Evolutionary conservation across 2,113 vertebrate genomes (phyloP), one percentile per base, ranked within the genome.

Genomic region (Epinephelus cyanopodus): DNA sequence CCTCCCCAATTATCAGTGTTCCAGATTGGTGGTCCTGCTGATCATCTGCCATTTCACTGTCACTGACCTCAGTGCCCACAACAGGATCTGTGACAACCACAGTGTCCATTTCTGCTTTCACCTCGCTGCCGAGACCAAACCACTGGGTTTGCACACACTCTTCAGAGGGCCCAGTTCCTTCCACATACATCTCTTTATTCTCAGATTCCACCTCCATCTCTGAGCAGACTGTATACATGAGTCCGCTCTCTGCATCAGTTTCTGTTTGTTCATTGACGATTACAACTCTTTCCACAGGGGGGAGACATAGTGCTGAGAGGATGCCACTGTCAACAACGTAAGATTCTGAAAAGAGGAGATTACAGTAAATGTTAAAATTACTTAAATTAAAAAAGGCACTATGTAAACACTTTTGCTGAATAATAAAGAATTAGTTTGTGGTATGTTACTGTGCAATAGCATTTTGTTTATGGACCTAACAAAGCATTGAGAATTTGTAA

Each of bases 201-300:
- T 93, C 89, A 29, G 92, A 90, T 39, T 93, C 92, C 65, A 93
- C 91, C 69, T 94, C 92, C 92, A 94, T 92, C 75, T 94, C 94
- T 23, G 89, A 87, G 85, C 91, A 89, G 10, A 93, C 90, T 1
- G 92, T 89, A 10, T 94, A 93, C 62, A 88, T 86, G 2, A 90
- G 83, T 12, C 84, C 75, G 1, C 75, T 87, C 52, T 87, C 88
- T n/a, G 87, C 23, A 15, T 89, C 89, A 0, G 83, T 56, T 69
- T 72, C 90, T 0, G 89, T 65, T 73, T 91, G 91, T 5, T 92
- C 90, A 13, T 83, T 87, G 76, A 92, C 87, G 8, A 94, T 91
- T 23, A 91, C 85, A 0, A 91, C 92, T 86, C 92, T 82, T 73
- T 93, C 93, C 67, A 86, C 89, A 42, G 90, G 89, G 37, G 92